Evolutionary conservation across 2,113 vertebrate species (phyloP).

Genomic region (Orthochromis indermauri): DNA sequence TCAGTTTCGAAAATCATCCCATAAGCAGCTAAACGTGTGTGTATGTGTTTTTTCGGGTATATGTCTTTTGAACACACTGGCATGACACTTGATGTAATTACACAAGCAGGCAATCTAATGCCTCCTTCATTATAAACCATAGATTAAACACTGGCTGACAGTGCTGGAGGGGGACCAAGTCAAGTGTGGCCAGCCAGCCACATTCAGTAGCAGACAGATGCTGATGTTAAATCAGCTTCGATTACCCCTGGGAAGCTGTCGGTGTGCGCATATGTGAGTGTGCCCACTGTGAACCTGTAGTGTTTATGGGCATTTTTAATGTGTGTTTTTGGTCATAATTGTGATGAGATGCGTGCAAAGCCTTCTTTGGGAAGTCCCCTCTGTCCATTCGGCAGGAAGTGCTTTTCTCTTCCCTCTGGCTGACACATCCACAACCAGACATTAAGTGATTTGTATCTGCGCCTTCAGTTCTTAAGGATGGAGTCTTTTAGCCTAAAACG

Average conservation of each 20-base stretch:
- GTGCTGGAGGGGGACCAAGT: constrained; percentile 21
- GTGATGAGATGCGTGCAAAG: neutral
- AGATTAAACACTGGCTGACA: constrained; percentile 34
- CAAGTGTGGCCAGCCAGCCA: neutral
- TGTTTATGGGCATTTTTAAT: neutral
- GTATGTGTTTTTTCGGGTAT: neutral
- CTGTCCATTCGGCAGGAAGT: constrained; percentile 40
- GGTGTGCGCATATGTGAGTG: neutral
- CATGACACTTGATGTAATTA: constrained; percentile 26
- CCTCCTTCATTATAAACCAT: constrained; percentile 21
- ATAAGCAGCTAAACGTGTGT: neutral
- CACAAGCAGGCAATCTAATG: neutral
- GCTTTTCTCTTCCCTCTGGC: neutral
- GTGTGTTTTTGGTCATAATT: neutral
- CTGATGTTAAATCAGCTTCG: constrained; percentile 36
- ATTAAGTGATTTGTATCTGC: constrained; percentile 41
- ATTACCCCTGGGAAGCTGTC: constrained; percentile 8
- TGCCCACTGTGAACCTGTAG: neutral
- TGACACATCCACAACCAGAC: constrained; percentile 21
- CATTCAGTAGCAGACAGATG: constrained; percentile 33
- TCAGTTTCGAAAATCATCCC: neutral
- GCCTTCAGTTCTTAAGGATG: neutral
- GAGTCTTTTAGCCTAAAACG: neutral
- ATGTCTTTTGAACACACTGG: neutral
- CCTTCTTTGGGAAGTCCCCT: constrained; percentile 43